phyloP scores from a whole-genome alignment of 2,113 vertebrate species.

The Spermophilus dauricus region DNA sequence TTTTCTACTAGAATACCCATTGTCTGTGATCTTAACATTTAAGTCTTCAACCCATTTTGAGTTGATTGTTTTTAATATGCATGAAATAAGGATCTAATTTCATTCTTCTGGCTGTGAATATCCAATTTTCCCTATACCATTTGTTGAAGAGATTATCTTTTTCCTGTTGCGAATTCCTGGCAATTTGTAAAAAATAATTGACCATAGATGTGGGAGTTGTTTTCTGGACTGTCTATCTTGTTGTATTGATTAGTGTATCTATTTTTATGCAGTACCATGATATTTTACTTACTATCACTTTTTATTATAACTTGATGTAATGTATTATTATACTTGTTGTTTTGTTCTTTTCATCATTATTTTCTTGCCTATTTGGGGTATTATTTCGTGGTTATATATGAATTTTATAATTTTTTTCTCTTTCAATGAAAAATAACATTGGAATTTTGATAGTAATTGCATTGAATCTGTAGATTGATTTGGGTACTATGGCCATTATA shows the following conservation, averaged over 20 bases:
- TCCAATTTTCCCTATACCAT: background rate
- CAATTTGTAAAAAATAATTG: background rate
- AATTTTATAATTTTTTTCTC: background rate
- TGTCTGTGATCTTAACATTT: too few species aligned
- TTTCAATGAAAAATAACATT: too few species aligned
- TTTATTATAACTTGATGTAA: background rate
- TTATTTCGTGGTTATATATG: background rate
- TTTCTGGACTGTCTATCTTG: background rate
- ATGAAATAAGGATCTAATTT: background rate
- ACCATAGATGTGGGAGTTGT: background rate
- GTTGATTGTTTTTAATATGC: too few species aligned
- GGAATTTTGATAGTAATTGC: background rate
- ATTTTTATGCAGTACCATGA: background rate
- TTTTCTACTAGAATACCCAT: background rate
- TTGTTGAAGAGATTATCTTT: background rate
- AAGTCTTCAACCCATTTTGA: background rate
- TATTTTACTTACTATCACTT: background rate
- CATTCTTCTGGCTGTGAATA: background rate
- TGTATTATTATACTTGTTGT: background rate
- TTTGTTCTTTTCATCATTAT: background rate
- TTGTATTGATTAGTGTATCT: background rate
- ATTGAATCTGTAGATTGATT: too few species aligned
- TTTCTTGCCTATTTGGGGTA: background rate
- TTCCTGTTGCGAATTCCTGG: background rate
- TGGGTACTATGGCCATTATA: background rate